Evolutionary conservation across 2,113 vertebrate species (phyloP).

Genomic region (Chloroceryle aenea): DNA sequence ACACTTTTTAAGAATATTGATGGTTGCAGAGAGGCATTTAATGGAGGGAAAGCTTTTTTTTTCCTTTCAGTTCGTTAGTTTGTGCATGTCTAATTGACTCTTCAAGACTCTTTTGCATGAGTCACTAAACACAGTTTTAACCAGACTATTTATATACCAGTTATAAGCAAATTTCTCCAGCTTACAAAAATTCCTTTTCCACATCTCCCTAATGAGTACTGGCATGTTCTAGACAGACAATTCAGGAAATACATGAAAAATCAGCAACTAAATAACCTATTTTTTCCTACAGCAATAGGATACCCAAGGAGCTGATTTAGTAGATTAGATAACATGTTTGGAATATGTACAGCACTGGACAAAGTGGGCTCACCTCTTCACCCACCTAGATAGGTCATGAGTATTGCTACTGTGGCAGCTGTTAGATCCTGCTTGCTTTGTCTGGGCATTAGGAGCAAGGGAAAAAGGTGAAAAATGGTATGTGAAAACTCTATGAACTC

Average conservation of each 20-base stretch:
- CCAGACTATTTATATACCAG: slow-evolving; percentile 10
- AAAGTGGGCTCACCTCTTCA: background rate
- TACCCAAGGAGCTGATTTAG: background rate
- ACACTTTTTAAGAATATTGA: slow-evolving; percentile 79
- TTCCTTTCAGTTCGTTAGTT: slow-evolving; percentile 78
- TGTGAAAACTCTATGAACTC: background rate
- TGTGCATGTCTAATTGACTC: slow-evolving; percentile 79
- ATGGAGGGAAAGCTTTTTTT: slow-evolving; percentile 70
- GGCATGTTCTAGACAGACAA: background rate
- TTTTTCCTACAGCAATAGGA: background rate
- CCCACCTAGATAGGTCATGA: background rate
- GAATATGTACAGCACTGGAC: background rate
- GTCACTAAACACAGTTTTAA: slow-evolving; percentile 70
- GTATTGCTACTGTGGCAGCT: background rate
- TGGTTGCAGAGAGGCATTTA: slow-evolving; percentile 73
- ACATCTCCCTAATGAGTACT: background rate
- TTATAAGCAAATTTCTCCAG: background rate
- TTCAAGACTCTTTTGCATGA: slow-evolving; percentile 74
- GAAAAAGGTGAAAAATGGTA: background rate
- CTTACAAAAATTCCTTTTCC: background rate
- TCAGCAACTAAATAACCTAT: background rate
- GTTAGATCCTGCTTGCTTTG: background rate
- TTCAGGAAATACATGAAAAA: background rate
- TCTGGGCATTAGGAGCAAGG: background rate
- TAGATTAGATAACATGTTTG: background rate